Evolutionary conservation across 2,113 vertebrate genomes (phyloP).

Genomic region (Prinia subflava): DNA sequence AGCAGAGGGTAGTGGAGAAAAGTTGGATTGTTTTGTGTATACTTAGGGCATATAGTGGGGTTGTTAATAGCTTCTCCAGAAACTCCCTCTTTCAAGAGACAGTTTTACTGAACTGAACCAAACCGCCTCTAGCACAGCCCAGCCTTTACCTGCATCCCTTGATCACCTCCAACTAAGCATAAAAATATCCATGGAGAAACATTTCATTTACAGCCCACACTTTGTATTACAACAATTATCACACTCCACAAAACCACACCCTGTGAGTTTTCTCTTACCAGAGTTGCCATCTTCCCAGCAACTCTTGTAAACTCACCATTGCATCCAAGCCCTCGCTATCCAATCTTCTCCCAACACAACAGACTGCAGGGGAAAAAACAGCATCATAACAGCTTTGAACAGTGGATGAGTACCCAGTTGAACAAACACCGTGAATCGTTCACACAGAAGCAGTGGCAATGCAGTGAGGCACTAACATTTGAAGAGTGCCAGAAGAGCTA

Average conservation of each 20-base stretch:
- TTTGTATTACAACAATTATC: constrained; percentile 8
- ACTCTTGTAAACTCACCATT: not conserved
- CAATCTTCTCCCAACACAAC: not conserved
- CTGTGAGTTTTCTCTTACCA: not conserved
- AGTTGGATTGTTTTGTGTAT: not conserved
- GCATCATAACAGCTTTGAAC: not conserved
- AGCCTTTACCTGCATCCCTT: not conserved
- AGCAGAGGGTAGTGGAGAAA: not conserved
- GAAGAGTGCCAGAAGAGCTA: not conserved
- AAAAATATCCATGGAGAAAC: constrained; percentile 32
- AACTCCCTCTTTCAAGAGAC: not conserved
- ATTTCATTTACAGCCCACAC: constrained; percentile 22
- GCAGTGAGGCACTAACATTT: not conserved
- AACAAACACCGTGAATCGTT: not conserved
- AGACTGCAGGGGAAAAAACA: not conserved
- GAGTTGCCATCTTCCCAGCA: not conserved
- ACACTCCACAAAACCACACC: constrained; percentile 14
- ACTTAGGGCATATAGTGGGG: not conserved
- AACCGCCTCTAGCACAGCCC: not conserved
- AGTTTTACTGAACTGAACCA: not conserved
- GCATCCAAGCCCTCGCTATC: not conserved
- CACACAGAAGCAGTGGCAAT: not conserved
- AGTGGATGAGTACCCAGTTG: not conserved
- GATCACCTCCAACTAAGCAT: constrained; percentile 20
- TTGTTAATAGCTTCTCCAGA: not conserved